A percentile compares a stretch with the other conserved stretches of the same genome.
Evolutionary conservation across 2,797 vertebrate species (phyloP).

Genomic region (Xenopus petersii): DNA sequence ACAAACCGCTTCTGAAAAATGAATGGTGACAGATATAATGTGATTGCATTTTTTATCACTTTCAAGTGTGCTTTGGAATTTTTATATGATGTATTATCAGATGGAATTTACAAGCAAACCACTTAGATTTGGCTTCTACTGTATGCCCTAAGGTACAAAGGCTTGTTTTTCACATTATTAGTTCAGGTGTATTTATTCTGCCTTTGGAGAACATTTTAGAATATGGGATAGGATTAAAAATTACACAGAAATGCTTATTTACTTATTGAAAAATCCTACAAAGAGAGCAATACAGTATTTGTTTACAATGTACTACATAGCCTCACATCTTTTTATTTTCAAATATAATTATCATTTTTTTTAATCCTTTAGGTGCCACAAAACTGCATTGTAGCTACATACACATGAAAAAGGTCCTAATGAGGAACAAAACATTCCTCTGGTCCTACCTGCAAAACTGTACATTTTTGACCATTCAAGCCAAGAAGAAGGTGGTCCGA

Average conservation of each 20-base stretch:
- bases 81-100: constrained; percentile 15
- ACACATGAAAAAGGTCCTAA: too few species aligned
- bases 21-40: constrained; percentile 50
- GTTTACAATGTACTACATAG: too few species aligned
- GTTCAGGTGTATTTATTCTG: background rate
- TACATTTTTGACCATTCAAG: too few species aligned
- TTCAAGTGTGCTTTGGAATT: constrained; percentile 32
- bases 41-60: constrained; percentile 45
- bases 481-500: too few species aligned
- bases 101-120: constrained; percentile 4
- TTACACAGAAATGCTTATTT: background rate
- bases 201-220: background rate
- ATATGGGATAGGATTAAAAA: background rate
- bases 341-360: too few species aligned
- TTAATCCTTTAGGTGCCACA: too few species aligned
- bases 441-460: too few species aligned
- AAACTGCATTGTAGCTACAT: too few species aligned
- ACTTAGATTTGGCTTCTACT: background rate
- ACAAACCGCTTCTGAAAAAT: constrained; percentile 52
- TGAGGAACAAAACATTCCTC: too few species aligned
- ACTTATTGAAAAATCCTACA: background rate
- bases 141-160: background rate
- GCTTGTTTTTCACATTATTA: background rate
- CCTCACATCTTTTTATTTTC: too few species aligned
- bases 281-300: too few species aligned